Percentiles rank a stretch among this genome's conserved stretches.
phyloP scores from a whole-genome alignment of 1,140 invertebrate genomes.

The Spodoptera litura region DNA sequence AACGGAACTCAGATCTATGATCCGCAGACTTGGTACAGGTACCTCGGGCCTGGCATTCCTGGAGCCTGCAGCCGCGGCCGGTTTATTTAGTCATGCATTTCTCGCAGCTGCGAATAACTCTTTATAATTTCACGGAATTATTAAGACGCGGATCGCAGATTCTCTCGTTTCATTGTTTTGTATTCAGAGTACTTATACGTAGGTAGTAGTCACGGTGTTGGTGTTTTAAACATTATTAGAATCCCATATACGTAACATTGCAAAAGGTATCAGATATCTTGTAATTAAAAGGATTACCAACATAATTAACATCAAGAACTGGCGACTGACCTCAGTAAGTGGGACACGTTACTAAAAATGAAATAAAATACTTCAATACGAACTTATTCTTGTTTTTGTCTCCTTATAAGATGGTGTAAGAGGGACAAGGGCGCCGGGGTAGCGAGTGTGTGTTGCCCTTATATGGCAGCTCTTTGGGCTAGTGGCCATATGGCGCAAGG shows the following conservation, averaged over 20 bases:
- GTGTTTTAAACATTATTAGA: not conserved
- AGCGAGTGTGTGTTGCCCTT: conserved; percentile 11
- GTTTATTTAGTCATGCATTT: conserved; percentile 34
- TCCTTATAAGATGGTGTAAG: conserved; percentile 56
- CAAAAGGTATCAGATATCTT: no score
- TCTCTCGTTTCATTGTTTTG: not conserved
- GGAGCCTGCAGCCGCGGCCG: not conserved
- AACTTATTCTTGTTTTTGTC: conserved; percentile 23
- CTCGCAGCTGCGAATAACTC: conserved; percentile 16
- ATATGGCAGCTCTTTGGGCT: conserved; percentile 50
- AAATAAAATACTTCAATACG: conserved; percentile 26
- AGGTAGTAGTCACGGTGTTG: not conserved
- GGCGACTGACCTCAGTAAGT: conserved; percentile 25
- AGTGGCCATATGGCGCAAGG: conserved; percentile 46
- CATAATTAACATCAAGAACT: not conserved
- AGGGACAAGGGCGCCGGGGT: conserved; percentile 58
- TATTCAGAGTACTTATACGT: not conserved
- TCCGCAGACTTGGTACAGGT: not conserved
- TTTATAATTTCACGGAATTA: conserved; percentile 28
- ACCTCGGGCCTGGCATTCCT: not conserved
- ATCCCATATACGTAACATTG: no score
- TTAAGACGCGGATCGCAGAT: not conserved
- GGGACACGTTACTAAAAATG: conserved; percentile 34
- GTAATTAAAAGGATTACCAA: not conserved
- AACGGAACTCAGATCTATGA: not conserved